Evolutionary conservation across 2,113 vertebrate genomes (phyloP).

Genomic region (Campylorhamphus procurvoides): DNA sequence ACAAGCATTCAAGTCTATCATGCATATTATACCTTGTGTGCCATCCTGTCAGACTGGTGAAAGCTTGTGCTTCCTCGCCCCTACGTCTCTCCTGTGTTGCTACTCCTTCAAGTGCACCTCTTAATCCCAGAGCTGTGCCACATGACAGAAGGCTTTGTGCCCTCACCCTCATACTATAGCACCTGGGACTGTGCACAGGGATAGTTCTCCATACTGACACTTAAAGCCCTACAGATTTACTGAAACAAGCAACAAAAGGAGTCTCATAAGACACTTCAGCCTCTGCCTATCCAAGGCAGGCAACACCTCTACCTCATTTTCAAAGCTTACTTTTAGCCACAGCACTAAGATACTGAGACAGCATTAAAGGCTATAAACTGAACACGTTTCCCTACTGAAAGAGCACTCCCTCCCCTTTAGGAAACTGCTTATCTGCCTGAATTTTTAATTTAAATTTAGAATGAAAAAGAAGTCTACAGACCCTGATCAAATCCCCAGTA

Average conservation of each 20-base stretch:
- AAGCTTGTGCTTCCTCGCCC: background rate
- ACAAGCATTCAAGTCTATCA: background rate
- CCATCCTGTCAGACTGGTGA: background rate
- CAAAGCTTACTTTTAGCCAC: background rate
- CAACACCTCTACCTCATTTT: background rate
- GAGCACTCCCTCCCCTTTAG: background rate
- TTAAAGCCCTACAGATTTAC: background rate
- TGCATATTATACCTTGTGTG: background rate
- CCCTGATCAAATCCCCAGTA: background rate
- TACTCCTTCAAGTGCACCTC: background rate
- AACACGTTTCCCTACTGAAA: background rate
- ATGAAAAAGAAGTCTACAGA: background rate
- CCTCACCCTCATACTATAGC: background rate
- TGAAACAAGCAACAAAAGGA: background rate
- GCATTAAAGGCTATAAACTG: background rate
- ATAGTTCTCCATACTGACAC: background rate
- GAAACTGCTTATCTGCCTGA: background rate
- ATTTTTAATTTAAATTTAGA: background rate
- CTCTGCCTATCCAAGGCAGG: background rate
- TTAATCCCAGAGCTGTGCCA: background rate
- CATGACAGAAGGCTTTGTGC: accelerated
- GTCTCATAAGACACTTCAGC: background rate
- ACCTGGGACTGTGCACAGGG: background rate
- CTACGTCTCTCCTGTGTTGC: accelerated
- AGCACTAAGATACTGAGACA: background rate